Conservation (phyloP, 1,140 invertebrate species). For the Drosophila athabasca region DNA sequence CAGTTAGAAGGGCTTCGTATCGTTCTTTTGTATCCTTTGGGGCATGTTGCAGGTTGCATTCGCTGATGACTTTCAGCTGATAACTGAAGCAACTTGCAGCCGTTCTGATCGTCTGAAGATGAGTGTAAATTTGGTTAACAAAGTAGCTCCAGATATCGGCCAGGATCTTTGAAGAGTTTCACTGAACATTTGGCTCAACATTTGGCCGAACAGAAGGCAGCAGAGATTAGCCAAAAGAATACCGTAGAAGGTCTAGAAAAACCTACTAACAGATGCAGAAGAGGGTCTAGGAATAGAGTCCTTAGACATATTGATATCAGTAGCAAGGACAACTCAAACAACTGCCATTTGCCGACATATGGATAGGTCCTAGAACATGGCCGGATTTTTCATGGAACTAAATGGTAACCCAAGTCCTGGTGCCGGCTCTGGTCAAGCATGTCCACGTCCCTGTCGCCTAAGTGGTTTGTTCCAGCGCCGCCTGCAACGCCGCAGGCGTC, state of each 20-base stretch:
- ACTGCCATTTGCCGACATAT: conserved; percentile 70
- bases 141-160: conserved; percentile 37
- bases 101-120: conserved; percentile 37
- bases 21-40: neutral
- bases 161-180: conserved; percentile 5
- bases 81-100: conserved; percentile 50
- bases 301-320: conserved; percentile 38
- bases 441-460: conserved; percentile 40
- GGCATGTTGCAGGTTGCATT: conserved; percentile 40
- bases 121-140: conserved; percentile 62
- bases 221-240: conserved; percentile 23
- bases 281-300: conserved; percentile 23
- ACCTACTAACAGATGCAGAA: conserved; percentile 40
- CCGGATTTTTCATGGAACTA: conserved; percentile 59
- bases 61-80: conserved; percentile 32
- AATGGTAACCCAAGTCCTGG: conserved; percentile 44
- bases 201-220: conserved; percentile 48
- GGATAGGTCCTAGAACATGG: conserved; percentile 29
- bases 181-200: conserved; percentile 49
- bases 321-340: conserved; percentile 67
- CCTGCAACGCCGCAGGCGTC: conserved; percentile 77
- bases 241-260: conserved; percentile 51
- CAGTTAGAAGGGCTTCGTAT: conserved; percentile 65
- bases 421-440: conserved; percentile 60
- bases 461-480: conserved; percentile 62